Conservation (phyloP, 2,113 vertebrate species). For the Acinonyx jubatus region DNA sequence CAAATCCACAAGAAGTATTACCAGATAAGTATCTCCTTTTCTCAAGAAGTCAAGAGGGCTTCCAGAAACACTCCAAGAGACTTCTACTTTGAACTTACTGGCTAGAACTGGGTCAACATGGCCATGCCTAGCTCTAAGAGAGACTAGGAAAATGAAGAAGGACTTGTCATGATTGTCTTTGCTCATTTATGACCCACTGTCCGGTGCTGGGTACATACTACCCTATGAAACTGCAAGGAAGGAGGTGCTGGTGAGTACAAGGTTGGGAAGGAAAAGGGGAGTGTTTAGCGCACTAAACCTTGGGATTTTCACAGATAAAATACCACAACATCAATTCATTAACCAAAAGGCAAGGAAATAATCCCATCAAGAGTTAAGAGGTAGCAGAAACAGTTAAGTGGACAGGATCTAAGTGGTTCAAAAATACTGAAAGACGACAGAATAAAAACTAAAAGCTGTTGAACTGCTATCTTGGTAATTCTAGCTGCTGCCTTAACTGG, state of each 20-base stretch:
- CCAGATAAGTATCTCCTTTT: neutral
- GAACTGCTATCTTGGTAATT: neutral
- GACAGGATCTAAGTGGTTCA: neutral
- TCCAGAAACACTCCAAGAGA: neutral
- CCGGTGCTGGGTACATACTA: neutral
- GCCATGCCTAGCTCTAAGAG: neutral
- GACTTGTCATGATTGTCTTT: neutral
- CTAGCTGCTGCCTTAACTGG: neutral
- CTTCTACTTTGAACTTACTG: neutral
- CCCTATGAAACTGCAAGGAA: neutral
- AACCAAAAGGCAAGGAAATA: neutral
- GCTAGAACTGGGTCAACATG: neutral
- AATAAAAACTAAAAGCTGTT: neutral
- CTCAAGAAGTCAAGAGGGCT: neutral
- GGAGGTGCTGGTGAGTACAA: neutral
- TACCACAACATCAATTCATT: neutral
- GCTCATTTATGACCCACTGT: neutral
- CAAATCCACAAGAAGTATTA: neutral
- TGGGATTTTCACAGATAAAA: neutral
- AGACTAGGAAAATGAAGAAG: neutral
- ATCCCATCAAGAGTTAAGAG: neutral
- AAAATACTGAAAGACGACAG: neutral
- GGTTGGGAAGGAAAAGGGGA: neutral
- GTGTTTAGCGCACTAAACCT: neutral
- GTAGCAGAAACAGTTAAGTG: neutral